phyloP scores from a whole-genome alignment of 2,888 invertebrate genomes.

The Folsomia candida region DNA sequence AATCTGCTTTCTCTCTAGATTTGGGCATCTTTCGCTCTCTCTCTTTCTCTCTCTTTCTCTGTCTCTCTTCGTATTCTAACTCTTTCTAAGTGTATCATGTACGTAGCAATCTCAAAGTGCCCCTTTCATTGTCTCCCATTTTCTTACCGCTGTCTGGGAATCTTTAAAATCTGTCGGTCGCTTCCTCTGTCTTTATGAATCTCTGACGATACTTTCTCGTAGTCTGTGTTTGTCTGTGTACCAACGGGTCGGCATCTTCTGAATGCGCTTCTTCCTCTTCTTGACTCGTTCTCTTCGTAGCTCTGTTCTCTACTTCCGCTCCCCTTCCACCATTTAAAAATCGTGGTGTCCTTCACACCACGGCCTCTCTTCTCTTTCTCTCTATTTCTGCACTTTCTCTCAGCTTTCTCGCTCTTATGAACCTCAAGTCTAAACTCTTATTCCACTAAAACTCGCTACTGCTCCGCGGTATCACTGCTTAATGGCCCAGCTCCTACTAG shows the following conservation, averaged over 20 bases:
- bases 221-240: no score
- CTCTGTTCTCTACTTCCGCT: no score
- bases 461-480: background rate
- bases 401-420: no score
- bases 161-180: background rate
- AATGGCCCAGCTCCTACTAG: background rate
- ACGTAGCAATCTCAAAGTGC: background rate
- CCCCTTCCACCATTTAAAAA: no score
- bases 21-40: constrained; percentile 1
- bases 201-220: no score
- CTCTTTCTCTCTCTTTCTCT: background rate
- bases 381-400: background rate
- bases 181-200: background rate
- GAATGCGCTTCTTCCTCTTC: constrained; percentile 5
- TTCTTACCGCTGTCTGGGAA: background rate
- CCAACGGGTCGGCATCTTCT: constrained; percentile 1
- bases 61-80: background rate
- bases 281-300: background rate
- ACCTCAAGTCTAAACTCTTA: no score
- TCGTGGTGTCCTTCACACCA: background rate
- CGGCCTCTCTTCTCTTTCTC: background rate
- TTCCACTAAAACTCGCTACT: background rate
- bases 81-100: no score
- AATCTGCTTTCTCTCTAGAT: background rate
- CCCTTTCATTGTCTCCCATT: background rate